Conservation (phyloP, 2,888 invertebrate genomes). For the Mechanitis messenoides region DNA sequence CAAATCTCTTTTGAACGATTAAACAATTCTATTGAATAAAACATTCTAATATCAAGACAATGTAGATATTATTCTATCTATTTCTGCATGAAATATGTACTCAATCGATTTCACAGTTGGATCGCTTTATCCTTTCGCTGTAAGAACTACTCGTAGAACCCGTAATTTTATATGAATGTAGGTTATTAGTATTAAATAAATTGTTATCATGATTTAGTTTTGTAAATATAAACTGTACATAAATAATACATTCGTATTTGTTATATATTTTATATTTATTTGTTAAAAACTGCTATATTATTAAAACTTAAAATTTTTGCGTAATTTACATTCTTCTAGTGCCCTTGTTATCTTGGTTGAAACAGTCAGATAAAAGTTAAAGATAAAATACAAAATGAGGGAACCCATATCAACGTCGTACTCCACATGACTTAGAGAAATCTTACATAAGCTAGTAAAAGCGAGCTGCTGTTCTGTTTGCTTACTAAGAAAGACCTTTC, state of each 20-base stretch:
- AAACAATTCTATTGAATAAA: too few species aligned
- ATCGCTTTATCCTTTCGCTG: conserved; percentile 14
- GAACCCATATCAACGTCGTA: conserved; percentile 34
- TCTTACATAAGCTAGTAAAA: conserved; percentile 23
- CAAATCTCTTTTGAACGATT: too few species aligned
- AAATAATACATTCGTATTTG: not conserved
- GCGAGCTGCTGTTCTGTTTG: not conserved
- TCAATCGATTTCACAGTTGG: conserved; percentile 27
- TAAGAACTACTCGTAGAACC: conserved; percentile 11
- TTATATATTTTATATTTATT: not conserved
- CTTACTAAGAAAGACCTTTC: too few species aligned
- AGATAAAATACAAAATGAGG: conserved; percentile 11
- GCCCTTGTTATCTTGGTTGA: conserved; percentile 4
- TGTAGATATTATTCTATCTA: conserved; percentile 22
- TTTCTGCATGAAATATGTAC: conserved; percentile 21
- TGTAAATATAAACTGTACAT: too few species aligned
- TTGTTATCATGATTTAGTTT: too few species aligned
- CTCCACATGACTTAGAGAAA: conserved; percentile 24
- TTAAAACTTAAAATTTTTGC: not conserved
- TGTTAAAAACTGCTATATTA: not conserved
- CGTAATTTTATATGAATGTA: not conserved
- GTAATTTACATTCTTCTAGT: not conserved
- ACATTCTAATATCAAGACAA: conserved; percentile 1
- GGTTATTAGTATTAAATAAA: not conserved
- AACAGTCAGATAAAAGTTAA: conserved; percentile 6